Evolutionary conservation across 2,797 vertebrate species (phyloP), one percentile per base, ranked within the genome.

Genomic region (Cryptoblepharus egeriae): DNA sequence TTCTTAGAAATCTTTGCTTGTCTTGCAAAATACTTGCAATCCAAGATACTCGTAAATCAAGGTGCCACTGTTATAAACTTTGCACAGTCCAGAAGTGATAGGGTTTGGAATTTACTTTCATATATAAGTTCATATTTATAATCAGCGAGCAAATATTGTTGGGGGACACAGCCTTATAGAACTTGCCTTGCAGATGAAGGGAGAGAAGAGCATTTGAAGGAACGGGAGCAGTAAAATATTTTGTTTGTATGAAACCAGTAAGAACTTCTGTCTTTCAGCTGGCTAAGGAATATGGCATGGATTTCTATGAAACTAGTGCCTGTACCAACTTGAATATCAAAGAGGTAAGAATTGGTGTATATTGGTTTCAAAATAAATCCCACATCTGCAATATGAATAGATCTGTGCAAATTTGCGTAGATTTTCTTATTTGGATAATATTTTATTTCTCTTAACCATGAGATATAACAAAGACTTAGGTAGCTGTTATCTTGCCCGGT

Each of bases 251-350:
- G 20, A 26, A 84, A 61, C 39, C 5, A 30, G 22, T 28, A 16
- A 13, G 24, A 32, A 26, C 74, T 82, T 77, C 86, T 91, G 11
- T 85, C 64, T 93, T 81, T 10, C 93, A 99, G 97, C 95, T 99
- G 79, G 98, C 97, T 69, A 95, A 96, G 85, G 96, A 95, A 88
- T 98, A 97, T 4, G 97, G 97, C 86, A 97, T 98, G 97, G 97
- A 98, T 77, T 98, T 98, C 94, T 98, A 97, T 75, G 97, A 99
- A 95, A 97, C 97, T 92, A 99, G 97, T 77, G 97, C 97, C 90
- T 97, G 96, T 88, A 97, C 95, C 87, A 97, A 96, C 92, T 93
- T 92, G 87, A 98, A 98, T 89, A 96, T 98, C 87, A 97, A 80
- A 61, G 97, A 98, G 97, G 98, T 98, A 91, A 89, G 95, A 60